These are phyloP conservation scores for Enteromius trimaculatus DNA, from an alignment of 2,797 vertebrate species.

Conservation along the genomic window DNA sequence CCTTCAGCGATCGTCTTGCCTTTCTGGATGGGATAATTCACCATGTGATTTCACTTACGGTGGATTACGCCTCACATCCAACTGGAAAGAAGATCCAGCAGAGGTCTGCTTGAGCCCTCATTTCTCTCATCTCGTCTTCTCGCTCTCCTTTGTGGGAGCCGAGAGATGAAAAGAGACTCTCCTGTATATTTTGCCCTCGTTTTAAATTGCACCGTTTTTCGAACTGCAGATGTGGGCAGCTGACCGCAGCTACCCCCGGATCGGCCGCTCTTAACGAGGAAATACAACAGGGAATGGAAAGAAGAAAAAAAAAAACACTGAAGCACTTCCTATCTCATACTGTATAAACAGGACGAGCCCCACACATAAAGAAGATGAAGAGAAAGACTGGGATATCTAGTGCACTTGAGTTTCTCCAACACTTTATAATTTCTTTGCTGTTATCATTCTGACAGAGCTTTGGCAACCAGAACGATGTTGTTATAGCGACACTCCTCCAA, in stretches of 20 bases:
- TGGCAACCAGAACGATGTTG: constrained; percentile 40
- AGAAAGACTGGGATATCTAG: constrained; percentile 26
- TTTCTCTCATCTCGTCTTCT: constrained; percentile 64
- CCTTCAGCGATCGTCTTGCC: constrained; percentile 42
- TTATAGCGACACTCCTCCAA: not conserved
- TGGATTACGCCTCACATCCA: constrained; percentile 68
- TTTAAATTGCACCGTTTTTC: constrained; percentile 72
- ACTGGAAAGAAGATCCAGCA: constrained; percentile 64
- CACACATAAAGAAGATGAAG: constrained; percentile 41
- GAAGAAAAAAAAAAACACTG: constrained; percentile 31
- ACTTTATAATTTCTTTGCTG: constrained; percentile 8
- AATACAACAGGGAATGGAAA: constrained; percentile 56
- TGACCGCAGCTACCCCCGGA: constrained; percentile 74
- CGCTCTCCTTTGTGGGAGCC: constrained; percentile 66
- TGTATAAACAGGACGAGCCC: constrained; percentile 58
- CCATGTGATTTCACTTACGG: constrained; percentile 81
- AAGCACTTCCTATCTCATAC: constrained; percentile 48
- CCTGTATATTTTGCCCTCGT: constrained; percentile 76
- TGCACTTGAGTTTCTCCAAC: constrained; percentile 3
- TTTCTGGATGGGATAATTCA: constrained; percentile 64
- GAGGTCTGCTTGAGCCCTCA: constrained; percentile 72
- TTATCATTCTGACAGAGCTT: constrained; percentile 43
- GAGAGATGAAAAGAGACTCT: constrained; percentile 72
- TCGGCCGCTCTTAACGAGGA: constrained; percentile 67
- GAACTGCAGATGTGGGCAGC: constrained; percentile 72